phyloP scores from a whole-genome alignment of 2,797 vertebrate genomes.

The Myripristis murdjan region DNA sequence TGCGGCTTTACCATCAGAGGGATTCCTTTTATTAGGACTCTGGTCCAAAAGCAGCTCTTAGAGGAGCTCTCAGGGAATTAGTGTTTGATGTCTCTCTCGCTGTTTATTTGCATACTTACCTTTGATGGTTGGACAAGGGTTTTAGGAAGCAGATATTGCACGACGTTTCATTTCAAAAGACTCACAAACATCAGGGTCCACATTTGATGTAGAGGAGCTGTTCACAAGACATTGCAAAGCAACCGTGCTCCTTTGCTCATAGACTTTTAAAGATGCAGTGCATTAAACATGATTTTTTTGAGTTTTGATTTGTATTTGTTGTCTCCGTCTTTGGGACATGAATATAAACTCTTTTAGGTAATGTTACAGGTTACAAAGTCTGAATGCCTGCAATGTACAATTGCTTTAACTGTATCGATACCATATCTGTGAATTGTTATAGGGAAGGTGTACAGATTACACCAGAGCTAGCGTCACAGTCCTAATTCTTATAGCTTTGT shows the following conservation, averaged over 20 bases:
- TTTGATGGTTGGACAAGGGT: conserved; percentile 30
- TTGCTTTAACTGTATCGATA: too few species aligned
- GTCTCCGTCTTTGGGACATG: too few species aligned
- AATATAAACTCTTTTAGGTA: not conserved
- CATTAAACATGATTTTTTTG: not conserved
- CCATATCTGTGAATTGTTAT: too few species aligned
- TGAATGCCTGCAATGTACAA: too few species aligned
- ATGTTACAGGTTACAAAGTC: not conserved
- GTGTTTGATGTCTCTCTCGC: conserved; percentile 36
- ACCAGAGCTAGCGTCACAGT: not conserved
- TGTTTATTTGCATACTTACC: conserved; percentile 28
- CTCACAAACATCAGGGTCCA: not conserved
- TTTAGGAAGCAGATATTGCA: conserved; percentile 20
- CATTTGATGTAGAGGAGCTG: not conserved
- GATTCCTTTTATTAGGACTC: conserved; percentile 34
- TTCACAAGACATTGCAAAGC: not conserved
- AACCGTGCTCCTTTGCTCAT: too few species aligned
- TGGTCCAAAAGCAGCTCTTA: conserved; percentile 37
- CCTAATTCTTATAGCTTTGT: conserved; percentile 5
- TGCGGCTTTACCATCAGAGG: conserved; percentile 15
- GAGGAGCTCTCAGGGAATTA: conserved; percentile 36
- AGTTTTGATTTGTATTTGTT: not conserved
- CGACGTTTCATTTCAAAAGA: not conserved
- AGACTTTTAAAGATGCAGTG: not conserved
- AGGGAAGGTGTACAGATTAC: not conserved